phyloP scores from a whole-genome alignment of 2,113 vertebrate species.

The Cinclus mexicanus region DNA sequence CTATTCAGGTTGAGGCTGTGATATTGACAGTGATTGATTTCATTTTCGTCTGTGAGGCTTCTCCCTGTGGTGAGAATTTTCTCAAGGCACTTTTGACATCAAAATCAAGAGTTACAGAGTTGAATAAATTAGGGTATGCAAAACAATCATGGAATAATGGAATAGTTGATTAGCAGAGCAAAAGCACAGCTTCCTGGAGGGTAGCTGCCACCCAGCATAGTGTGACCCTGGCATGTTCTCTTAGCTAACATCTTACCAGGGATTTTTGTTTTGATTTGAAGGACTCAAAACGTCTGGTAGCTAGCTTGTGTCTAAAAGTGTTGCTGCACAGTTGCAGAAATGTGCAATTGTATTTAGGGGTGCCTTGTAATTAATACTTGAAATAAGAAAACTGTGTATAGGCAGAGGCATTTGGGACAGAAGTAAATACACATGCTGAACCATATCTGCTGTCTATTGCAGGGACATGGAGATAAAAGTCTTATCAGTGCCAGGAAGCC shows the following conservation, averaged over 20 bases:
- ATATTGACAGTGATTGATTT: not conserved
- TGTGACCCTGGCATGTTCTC: accelerated
- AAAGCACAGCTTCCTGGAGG: not conserved
- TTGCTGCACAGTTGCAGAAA: not conserved
- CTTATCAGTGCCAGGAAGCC: not conserved
- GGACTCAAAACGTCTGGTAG: not conserved
- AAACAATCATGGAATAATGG: not conserved
- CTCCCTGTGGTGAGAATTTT: not conserved
- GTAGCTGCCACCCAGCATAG: not conserved
- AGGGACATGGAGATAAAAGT: not conserved
- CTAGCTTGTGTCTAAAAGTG: not conserved
- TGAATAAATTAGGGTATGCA: not conserved
- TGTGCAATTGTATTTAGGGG: accelerated
- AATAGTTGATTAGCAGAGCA: not conserved
- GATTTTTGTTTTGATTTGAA: not conserved
- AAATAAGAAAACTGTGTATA: not conserved
- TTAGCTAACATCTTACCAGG: not conserved
- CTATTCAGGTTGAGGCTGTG: not conserved
- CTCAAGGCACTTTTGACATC: not conserved
- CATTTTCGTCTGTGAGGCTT: not conserved
- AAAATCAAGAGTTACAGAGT: not conserved
- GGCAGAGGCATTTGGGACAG: not conserved
- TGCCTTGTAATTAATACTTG: not conserved
- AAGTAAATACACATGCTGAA: not conserved
- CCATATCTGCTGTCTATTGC: not conserved